Percentiles rank a stretch among this genome's conserved stretches.
Conservation (phyloP, 2,113 vertebrate genomes). For the Tylochromis polylepis region DNA sequence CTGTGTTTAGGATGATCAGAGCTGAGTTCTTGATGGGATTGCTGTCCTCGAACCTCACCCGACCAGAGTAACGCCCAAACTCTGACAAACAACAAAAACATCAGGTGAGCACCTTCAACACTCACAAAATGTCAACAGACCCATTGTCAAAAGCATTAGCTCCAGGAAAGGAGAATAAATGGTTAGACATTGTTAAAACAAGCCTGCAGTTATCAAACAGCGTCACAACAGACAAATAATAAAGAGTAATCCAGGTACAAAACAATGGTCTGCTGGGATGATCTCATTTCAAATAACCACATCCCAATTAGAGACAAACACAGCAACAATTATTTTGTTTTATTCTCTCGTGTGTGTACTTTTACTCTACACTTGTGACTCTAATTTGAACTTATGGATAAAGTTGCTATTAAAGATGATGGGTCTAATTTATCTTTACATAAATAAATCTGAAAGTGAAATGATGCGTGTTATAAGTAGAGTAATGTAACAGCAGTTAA, state of each 20-base stretch:
- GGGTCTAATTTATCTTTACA: not conserved
- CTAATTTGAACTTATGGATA: not conserved
- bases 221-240: not conserved
- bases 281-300: not conserved
- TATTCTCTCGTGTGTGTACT: accelerated
- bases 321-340: not conserved
- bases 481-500: not conserved
- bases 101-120: not conserved
- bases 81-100: slow-evolving; percentile 35
- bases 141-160: not conserved
- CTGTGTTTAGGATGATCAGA: slow-evolving; percentile 62
- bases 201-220: not conserved
- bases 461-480: not conserved
- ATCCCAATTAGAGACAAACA: not conserved
- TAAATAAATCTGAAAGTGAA: not conserved
- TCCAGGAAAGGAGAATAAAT: not conserved
- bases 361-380: not conserved
- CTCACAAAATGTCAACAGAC: not conserved
- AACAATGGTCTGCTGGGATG: not conserved
- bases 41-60: slow-evolving; percentile 62
- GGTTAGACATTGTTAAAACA: not conserved
- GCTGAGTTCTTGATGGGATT: slow-evolving; percentile 52
- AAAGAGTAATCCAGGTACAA: not conserved
- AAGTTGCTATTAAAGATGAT: not conserved
- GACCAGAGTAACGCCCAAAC: slow-evolving; percentile 54